Evolutionary conservation across 2,888 invertebrate genomes (phyloP).

Genomic region (Dasysyrphus albostriatus): DNA sequence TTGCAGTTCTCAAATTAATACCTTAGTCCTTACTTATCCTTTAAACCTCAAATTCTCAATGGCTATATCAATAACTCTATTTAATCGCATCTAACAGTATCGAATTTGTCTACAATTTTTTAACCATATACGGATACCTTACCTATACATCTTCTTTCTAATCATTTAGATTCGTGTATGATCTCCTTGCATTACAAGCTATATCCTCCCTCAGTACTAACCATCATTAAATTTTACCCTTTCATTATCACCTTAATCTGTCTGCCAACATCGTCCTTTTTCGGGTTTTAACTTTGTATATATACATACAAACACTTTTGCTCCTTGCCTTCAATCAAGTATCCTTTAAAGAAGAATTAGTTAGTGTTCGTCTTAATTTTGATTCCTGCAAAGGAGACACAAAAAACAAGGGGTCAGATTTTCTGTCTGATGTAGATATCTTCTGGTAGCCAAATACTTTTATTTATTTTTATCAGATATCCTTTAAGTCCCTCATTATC

Average conservation of each 20-base stretch:
- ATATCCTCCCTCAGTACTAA: constrained; percentile 33
- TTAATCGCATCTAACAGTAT: background rate
- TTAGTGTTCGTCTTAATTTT: constrained; percentile 56
- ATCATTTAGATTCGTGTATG: constrained; percentile 24
- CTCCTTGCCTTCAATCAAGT: background rate
- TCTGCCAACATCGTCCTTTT: constrained; percentile 43
- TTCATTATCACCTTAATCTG: constrained; percentile 65
- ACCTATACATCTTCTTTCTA: background rate
- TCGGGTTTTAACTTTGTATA: constrained; percentile 8
- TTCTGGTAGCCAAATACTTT: constrained; percentile 43
- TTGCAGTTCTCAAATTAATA: background rate
- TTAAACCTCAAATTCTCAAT: background rate
- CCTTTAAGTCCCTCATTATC: constrained; percentile 27
- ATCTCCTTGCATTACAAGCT: constrained; percentile 31
- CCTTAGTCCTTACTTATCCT: background rate
- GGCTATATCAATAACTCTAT: constrained; percentile 2
- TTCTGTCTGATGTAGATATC: constrained; percentile 46
- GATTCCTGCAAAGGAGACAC: constrained; percentile 19
- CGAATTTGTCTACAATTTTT: background rate
- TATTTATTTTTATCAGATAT: constrained; percentile 46
- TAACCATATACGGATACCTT: background rate
- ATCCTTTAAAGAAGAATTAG: constrained; percentile 8
- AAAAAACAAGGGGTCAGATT: constrained; percentile 13
- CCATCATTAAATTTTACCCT: constrained; percentile 46
- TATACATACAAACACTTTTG: background rate